A percentile compares a stretch with the other conserved stretches of the same genome.
Conservation (phyloP, 2,888 invertebrate species). For the Campoletis raptor region DNA sequence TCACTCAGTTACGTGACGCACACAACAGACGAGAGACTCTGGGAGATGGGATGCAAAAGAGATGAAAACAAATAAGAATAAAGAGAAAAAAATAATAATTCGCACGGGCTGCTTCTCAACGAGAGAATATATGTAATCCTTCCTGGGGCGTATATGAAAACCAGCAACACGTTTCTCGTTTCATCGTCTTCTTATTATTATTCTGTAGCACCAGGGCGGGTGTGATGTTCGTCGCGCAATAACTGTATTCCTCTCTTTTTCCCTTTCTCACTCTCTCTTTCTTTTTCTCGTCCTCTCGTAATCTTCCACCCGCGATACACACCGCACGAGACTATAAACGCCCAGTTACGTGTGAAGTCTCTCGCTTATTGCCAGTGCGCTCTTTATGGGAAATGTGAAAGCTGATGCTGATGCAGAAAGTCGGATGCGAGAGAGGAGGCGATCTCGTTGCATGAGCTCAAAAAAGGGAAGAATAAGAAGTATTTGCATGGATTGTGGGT, state of each 20-base stretch:
- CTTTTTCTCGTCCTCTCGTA: slow-evolving; percentile 35
- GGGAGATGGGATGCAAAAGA: slow-evolving; percentile 25
- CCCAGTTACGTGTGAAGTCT: slow-evolving; percentile 64
- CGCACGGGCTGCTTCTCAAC: slow-evolving; percentile 52
- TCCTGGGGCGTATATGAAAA: slow-evolving; percentile 52
- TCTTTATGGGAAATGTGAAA: slow-evolving; percentile 83
- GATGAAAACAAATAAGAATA: slow-evolving; percentile 23
- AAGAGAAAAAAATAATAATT: slow-evolving; percentile 46
- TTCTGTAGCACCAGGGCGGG: slow-evolving; percentile 63
- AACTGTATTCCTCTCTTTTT: slow-evolving; percentile 18
- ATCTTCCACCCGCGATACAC: slow-evolving; percentile 63
- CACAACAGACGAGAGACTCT: slow-evolving; percentile 9
- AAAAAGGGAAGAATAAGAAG: slow-evolving; percentile 29
- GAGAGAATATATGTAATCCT: slow-evolving; percentile 44
- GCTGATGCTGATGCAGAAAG: slow-evolving; percentile 69
- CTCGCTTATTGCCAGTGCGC: slow-evolving; percentile 55
- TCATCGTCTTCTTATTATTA: slow-evolving; percentile 70
- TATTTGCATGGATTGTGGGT: slow-evolving; percentile 73
- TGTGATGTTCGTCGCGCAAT: slow-evolving; percentile 54
- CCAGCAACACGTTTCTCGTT: slow-evolving; percentile 65
- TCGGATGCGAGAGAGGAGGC: slow-evolving; percentile 36
- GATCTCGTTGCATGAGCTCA: slow-evolving; percentile 22
- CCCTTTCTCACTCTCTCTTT: slow-evolving; percentile 4
- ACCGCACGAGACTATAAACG: slow-evolving; percentile 53
- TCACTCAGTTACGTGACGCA: slow-evolving; percentile 45